Base-by-base conservation (phyloP, 2,113 vertebrate species). In the Tinamus guttatus region DNA sequence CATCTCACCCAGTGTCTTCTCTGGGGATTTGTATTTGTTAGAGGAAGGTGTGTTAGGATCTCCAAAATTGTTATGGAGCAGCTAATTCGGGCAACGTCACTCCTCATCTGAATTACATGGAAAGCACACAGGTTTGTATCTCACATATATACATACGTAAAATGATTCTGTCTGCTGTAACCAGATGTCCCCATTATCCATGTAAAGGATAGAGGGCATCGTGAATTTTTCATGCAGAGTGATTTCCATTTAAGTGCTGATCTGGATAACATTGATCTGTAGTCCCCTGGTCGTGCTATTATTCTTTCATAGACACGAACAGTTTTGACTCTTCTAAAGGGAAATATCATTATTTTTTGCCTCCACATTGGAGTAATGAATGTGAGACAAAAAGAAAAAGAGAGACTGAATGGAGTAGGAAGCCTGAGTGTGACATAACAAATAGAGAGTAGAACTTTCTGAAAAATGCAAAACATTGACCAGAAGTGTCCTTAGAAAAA, bases 171-270 rank as follows among this genome's bases (percentile, higher is more conserved):
- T 79, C 82, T 77, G 54, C 86, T 92, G 81, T 95, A 93, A 97
- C 86, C 90, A 94, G 89, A 95, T 95, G 95, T 94, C 88, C 83
- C 94, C 91, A 95, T 94, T 94, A 95, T 83, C 59, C 88, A 60
- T 51, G 77, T 92, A 81, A 95, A 95, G 85, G 87, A 95, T 91
- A 96, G 91, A 97, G 85, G 81, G 54, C 89, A 92, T 96, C 56
- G 81, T 96, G 84, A 96, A 96, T 96, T 96, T 96, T 92, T 97
- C 96, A 96, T 96, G 91, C 80, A 63, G 91, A 94, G 80, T 80
- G 89, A 93, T 95, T 94, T 96, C 93, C 90, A 90, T 90, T 94
- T 96, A 97, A 97, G 90, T 95, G 95, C 89, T 87, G 81, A 96
- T 95, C 93, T 91, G 93, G 90, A 96, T 94, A 96, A 91, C 92